phyloP scores from a whole-genome alignment of 2,888 invertebrate genomes.

The Kryphioiulus occultus region DNA sequence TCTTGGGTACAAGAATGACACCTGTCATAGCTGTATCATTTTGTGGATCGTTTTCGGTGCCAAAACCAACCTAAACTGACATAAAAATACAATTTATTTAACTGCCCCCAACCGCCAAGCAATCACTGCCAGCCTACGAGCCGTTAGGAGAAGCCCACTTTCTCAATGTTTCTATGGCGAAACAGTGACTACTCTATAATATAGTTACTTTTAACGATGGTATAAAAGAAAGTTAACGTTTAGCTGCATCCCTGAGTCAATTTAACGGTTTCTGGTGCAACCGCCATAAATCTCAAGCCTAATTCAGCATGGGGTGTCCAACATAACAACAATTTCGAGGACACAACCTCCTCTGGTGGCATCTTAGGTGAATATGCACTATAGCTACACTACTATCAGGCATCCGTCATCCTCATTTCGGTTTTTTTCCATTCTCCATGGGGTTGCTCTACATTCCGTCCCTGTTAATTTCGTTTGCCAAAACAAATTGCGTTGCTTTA shows the following conservation, averaged over 20 bases:
- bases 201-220: no score
- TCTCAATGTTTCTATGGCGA: no score
- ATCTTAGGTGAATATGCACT: background rate
- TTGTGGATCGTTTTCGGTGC: no score
- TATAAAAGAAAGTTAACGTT: no score
- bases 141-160: no score
- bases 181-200: no score
- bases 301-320: background rate
- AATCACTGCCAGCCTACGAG: no score
- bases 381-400: background rate
- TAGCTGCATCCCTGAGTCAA: background rate
- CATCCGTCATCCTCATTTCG: background rate
- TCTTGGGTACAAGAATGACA: no score
- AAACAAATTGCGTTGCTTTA: background rate
- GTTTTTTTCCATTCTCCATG: background rate
- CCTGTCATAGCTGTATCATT: no score
- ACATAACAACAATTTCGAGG: background rate
- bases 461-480: background rate
- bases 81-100: no score
- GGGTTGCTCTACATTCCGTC: background rate
- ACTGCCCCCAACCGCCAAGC: no score
- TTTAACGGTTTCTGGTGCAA: background rate
- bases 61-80: no score
- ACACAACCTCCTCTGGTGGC: constrained; percentile 4
- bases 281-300: background rate